Percentiles rank a stretch among this genome's conserved stretches.
These are phyloP conservation scores for Spodoptera exigua DNA, from an alignment of 2,888 invertebrate species.

Conservation along the genomic window DNA sequence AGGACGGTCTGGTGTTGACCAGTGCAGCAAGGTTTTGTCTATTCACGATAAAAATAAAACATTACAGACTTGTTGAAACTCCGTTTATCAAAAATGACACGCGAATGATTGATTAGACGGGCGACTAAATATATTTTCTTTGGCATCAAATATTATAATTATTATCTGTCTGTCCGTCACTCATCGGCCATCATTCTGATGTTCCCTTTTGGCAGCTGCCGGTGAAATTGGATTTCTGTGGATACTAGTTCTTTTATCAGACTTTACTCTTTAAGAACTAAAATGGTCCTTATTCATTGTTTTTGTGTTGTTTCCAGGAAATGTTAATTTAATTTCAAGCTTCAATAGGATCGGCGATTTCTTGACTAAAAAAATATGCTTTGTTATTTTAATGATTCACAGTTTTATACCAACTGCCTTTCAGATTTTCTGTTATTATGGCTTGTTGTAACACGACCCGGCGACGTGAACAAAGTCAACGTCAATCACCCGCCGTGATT, in stretches of 20 bases:
- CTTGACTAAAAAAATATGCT: no score
- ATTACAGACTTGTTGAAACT: slow-evolving; percentile 44
- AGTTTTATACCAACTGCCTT: slow-evolving; percentile 10
- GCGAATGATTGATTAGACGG: slow-evolving; percentile 54
- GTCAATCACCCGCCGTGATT: slow-evolving; percentile 42
- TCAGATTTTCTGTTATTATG: slow-evolving; percentile 8
- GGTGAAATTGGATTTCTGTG: slow-evolving; percentile 32
- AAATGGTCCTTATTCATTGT: no score
- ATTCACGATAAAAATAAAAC: slow-evolving; percentile 20
- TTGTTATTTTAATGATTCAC: slow-evolving; percentile 13
- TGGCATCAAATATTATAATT: slow-evolving; percentile 58
- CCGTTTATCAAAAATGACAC: slow-evolving; percentile 52
- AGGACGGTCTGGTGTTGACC: no score
- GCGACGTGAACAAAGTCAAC: slow-evolving; percentile 16
- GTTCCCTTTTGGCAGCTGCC: slow-evolving; percentile 43
- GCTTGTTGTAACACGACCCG: slow-evolving; percentile 7
- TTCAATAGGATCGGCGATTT: no score
- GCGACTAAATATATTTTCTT: slow-evolving; percentile 55
- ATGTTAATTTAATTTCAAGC: no score
- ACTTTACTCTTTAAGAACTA: not conserved
- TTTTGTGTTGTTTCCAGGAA: no score
- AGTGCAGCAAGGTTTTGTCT: not conserved
- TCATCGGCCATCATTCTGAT: slow-evolving; percentile 46
- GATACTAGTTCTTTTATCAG: slow-evolving; percentile 15
- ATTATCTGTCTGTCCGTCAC: slow-evolving; percentile 47